Conservation (phyloP, 1,140 invertebrate genomes). For the Lanistes nyassanus region DNA sequence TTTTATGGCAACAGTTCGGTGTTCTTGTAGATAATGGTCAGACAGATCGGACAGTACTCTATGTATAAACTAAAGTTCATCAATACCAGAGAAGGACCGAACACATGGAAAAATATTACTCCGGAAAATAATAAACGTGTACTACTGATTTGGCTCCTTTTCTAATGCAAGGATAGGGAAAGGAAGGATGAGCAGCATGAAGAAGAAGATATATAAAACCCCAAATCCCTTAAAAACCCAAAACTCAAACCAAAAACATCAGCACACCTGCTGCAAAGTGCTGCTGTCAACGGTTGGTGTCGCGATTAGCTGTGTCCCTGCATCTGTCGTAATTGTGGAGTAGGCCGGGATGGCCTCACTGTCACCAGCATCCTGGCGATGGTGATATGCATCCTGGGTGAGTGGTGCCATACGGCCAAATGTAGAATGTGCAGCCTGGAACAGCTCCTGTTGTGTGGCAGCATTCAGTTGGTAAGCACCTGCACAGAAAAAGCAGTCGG, state of each 20-base stretch:
- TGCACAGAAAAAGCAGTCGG: background rate
- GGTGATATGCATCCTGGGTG: constrained; percentile 31
- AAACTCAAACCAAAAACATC: background rate
- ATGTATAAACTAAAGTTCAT: too few species aligned
- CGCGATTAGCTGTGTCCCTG: constrained; percentile 40
- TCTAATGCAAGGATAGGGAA: background rate
- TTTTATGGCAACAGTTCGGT: too few species aligned
- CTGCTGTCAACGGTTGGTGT: constrained; percentile 50
- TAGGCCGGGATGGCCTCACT: constrained; percentile 48
- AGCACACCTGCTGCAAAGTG: constrained; percentile 38
- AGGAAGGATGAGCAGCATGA: background rate
- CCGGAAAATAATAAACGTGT: background rate
- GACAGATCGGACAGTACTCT: too few species aligned
- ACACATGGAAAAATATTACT: too few species aligned
- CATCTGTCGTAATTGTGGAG: constrained; percentile 35
- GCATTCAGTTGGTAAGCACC: constrained; percentile 9
- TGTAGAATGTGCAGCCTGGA: constrained; percentile 48
- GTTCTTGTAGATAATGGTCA: too few species aligned
- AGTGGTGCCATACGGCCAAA: constrained; percentile 46
- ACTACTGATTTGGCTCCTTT: background rate
- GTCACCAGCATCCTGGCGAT: constrained; percentile 39
- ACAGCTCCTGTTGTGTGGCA: constrained; percentile 26
- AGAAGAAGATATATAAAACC: background rate
- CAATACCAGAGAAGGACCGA: too few species aligned
- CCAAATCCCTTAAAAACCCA: background rate